These are phyloP conservation scores for Dinocampus coccinellae DNA, from an alignment of 2,888 invertebrate species.

Conservation along the genomic window DNA sequence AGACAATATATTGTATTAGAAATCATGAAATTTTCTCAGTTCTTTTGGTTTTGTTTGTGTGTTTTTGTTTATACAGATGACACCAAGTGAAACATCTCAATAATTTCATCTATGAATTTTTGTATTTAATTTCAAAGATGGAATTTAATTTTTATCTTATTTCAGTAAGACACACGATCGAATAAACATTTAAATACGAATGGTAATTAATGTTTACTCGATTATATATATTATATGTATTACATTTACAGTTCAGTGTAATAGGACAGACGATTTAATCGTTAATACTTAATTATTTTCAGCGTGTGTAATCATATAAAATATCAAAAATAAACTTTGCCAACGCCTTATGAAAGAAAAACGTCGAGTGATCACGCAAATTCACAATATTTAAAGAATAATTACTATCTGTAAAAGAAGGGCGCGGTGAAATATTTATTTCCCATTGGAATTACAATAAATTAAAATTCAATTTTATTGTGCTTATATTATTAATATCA, in stretches of 20 bases:
- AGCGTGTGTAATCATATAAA: not conserved
- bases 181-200: too few species aligned
- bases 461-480: not conserved
- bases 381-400: too few species aligned
- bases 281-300: not conserved
- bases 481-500: too few species aligned
- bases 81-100: constrained; percentile 15
- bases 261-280: not conserved
- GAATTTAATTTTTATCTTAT: constrained; percentile 24
- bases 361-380: too few species aligned
- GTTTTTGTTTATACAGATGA: not conserved
- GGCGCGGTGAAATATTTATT: constrained; percentile 19
- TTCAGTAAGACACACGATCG: not conserved
- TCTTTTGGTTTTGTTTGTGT: constrained; percentile 9
- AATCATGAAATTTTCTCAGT: constrained; percentile 23
- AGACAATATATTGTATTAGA: constrained; percentile 27
- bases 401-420: not conserved
- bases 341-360: not conserved
- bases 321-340: not conserved
- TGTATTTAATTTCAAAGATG: not conserved
- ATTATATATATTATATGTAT: not conserved
- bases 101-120: constrained; percentile 15
- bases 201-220: not conserved
- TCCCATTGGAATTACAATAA: constrained; percentile 24
- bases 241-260: not conserved